Percentiles rank a stretch among this genome's conserved stretches.
These are phyloP conservation scores for Drosophila sproati DNA, from an alignment of 1,140 invertebrate species.

Conservation along the genomic window DNA sequence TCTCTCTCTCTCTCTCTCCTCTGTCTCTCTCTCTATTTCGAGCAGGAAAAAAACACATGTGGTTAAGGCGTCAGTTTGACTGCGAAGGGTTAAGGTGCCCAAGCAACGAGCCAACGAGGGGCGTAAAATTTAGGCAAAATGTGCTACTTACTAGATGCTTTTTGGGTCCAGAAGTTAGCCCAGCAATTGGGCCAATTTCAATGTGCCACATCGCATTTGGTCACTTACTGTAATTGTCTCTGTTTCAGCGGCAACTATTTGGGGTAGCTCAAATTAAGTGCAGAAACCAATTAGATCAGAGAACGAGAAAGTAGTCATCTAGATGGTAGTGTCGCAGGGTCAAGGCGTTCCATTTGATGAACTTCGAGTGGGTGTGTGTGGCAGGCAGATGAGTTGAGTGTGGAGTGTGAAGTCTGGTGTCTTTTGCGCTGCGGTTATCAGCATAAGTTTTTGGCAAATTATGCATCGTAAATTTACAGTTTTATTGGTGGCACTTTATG, in stretches of 20 bases:
- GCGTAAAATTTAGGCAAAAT: constrained; percentile 65
- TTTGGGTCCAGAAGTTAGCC: constrained; percentile 1
- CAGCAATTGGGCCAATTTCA: constrained; percentile 50
- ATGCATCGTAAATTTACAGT: constrained; percentile 59
- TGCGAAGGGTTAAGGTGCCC: constrained; percentile 70
- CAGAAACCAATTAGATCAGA: constrained; percentile 67
- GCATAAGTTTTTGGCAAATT: constrained; percentile 68
- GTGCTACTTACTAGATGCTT: constrained; percentile 51
- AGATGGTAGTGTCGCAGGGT: constrained; percentile 48
- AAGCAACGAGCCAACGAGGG: constrained; percentile 24
- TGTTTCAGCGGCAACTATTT: constrained; percentile 21
- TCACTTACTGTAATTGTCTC: constrained; percentile 78
- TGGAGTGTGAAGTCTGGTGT: constrained; percentile 1
- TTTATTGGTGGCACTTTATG: constrained; percentile 53
- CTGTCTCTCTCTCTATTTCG: background rate
- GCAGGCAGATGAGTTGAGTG: background rate
- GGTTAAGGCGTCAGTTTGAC: constrained; percentile 50
- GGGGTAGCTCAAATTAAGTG: constrained; percentile 72
- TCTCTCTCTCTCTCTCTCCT: background rate
- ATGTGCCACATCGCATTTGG: constrained; percentile 36
- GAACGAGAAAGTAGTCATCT: background rate
- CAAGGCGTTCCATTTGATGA: constrained; percentile 68
- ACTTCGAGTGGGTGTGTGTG: constrained; percentile 44
- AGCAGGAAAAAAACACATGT: constrained; percentile 65
- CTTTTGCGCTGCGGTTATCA: constrained; percentile 25